phyloP scores from a whole-genome alignment of 2,888 invertebrate species.

The Alitta virens region DNA sequence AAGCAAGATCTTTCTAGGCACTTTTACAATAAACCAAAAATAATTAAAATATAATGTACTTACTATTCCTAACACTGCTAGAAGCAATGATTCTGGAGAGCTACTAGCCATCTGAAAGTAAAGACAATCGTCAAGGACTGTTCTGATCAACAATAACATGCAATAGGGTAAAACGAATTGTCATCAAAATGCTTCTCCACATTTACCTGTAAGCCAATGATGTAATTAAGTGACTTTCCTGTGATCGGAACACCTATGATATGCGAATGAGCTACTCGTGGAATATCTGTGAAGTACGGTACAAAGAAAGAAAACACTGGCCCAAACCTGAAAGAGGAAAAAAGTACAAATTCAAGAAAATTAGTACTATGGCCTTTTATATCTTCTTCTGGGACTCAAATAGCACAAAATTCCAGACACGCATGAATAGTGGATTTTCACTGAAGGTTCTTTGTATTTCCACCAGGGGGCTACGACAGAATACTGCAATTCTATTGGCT shows the following conservation, averaged over 20 bases:
- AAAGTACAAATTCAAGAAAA: neutral
- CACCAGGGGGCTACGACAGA: too few species aligned
- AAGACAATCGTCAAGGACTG: too few species aligned
- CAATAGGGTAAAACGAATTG: neutral
- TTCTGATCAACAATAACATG: neutral
- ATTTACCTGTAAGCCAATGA: conserved; percentile 61
- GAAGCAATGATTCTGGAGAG: conserved; percentile 55
- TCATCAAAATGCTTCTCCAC: neutral
- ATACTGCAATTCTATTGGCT: too few species aligned
- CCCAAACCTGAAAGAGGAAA: conserved; percentile 23
- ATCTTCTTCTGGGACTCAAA: too few species aligned
- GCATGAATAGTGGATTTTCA: too few species aligned
- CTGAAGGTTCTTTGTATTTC: too few species aligned
- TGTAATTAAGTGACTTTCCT: conserved; percentile 62
- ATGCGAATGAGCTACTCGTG: conserved; percentile 58
- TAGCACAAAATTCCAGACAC: too few species aligned
- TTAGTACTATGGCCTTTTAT: too few species aligned
- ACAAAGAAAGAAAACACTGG: conserved; percentile 61
- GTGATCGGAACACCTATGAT: conserved; percentile 61
- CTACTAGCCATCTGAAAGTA: conserved; percentile 41
- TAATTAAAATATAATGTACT: conserved; percentile 34
- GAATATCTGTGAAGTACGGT: conserved; percentile 61
- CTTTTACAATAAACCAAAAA: too few species aligned
- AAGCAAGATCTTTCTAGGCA: too few species aligned
- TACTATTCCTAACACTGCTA: conserved; percentile 58